These are phyloP conservation scores for Pyrocephalus nanus DNA, from an alignment of 2,797 vertebrate genomes.

Conservation along the genomic window DNA sequence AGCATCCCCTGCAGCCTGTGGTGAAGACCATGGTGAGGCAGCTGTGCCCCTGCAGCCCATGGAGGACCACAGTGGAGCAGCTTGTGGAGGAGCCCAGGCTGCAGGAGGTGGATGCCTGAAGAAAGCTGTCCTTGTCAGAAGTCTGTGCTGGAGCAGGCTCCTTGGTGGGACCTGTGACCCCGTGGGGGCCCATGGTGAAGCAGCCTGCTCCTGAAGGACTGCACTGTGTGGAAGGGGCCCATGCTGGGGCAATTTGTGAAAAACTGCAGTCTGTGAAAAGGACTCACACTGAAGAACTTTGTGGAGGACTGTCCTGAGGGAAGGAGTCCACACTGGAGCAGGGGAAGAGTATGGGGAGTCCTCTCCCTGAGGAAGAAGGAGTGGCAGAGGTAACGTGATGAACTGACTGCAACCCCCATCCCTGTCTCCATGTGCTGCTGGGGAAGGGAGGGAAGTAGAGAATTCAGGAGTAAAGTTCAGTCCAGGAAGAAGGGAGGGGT, in stretches of 20 bases:
- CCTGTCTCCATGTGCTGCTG: background rate
- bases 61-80: background rate
- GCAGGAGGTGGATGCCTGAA: background rate
- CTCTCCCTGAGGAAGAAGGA: background rate
- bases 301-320: background rate
- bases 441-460: background rate
- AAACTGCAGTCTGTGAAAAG: background rate
- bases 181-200: accelerated
- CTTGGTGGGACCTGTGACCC: background rate
- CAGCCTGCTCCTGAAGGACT: background rate
- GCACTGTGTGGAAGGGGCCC: background rate
- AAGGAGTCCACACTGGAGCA: background rate
- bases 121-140: background rate
- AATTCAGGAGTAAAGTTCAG: background rate
- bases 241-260: background rate
- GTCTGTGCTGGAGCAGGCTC: background rate
- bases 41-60: background rate
- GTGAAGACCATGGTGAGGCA: background rate
- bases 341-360: background rate
- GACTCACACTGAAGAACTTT: background rate
- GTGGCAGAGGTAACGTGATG: accelerated
- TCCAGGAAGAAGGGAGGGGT: background rate
- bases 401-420: background rate
- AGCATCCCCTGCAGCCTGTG: background rate
- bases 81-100: accelerated